Conservation (phyloP, 30 jellyfish, hydroid and myxozoan genomes). For the Aurelia aurita region DNA sequence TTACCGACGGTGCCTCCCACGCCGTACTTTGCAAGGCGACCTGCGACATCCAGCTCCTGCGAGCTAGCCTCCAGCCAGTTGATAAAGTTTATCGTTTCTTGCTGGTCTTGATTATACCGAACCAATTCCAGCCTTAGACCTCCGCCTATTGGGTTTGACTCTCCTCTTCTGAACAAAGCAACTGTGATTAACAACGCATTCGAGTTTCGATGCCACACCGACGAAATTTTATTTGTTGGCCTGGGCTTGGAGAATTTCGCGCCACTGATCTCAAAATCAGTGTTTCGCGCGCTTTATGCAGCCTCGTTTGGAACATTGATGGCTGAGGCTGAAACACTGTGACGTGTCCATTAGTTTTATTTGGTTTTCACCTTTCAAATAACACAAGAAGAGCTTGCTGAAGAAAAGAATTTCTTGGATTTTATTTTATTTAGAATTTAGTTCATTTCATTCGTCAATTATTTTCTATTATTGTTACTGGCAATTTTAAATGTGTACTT, state of each 20-base stretch:
- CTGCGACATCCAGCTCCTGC: constrained; percentile 14
- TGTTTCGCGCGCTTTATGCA: constrained; percentile 17
- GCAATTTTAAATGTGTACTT: too few relatives aligned
- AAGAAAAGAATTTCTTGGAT: too few relatives aligned
- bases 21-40: constrained; percentile 9
- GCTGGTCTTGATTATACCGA: constrained; percentile 8
- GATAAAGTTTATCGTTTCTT: background rate
- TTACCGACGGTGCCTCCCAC: background rate
- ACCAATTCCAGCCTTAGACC: constrained; percentile 14
- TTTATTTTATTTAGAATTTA: background rate
- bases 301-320: constrained; percentile 12
- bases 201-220: constrained; percentile 6
- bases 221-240: background rate
- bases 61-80: constrained; percentile 24
- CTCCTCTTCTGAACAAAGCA: constrained; percentile 22
- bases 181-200: constrained; percentile 12
- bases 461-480: background rate
- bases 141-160: background rate
- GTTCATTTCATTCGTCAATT: background rate
- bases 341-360: background rate
- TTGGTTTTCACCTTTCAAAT: background rate
- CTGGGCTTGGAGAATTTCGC: background rate
- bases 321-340: background rate
- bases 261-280: too few relatives aligned
- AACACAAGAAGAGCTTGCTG: background rate